Base-by-base conservation (phyloP, 1,140 invertebrate species). In the Psilanteris sp. region DNA sequence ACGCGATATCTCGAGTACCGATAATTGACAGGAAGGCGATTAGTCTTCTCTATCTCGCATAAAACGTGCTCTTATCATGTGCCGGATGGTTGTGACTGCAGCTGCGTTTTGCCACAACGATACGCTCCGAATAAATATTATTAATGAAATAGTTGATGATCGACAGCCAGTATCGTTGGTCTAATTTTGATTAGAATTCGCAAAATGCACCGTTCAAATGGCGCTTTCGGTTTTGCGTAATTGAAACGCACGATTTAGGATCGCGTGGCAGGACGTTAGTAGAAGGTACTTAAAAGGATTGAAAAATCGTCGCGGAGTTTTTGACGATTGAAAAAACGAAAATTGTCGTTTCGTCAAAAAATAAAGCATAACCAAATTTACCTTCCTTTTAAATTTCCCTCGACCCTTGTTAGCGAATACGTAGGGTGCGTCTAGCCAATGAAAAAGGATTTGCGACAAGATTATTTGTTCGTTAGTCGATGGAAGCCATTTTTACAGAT, bases 11-110 rank as follows among this genome's bases (percentile, higher is more conserved):
- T 41, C 59, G 52, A 62, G 52, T 71, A 71, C 54, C 64, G 71
- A 80, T 78, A 77, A 77, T 80, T 78, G 79, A 74, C 76, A 73
- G 79, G 68, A 77, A 61, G 59, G 64, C 79, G 68, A 78, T 78
- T 71, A 76, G 73, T 79, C 70, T 75, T 70, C 57, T 55, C 75
- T 79, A 77, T 80, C 73, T 64, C 32, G 54, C 61, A 73, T 75
- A 78, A 78, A 77, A 75, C 70, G 57, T 24, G 31, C 39, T 73
- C 61, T 79, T 74, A 73, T 68, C 57, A 18, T n/a, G 36, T 14
- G 59, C 52, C 48, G 57, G 50, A 72, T 74, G 62, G 73, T 71
- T 64, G 57, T 46, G 46, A 77, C 48, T 67, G 73, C 73, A 77
- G 73, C 73, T 77, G 73, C 73, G 66, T 70, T 71, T 66, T 54